Evolutionary conservation across 2,888 invertebrate species (phyloP).

Genomic region (Helleia helle): DNA sequence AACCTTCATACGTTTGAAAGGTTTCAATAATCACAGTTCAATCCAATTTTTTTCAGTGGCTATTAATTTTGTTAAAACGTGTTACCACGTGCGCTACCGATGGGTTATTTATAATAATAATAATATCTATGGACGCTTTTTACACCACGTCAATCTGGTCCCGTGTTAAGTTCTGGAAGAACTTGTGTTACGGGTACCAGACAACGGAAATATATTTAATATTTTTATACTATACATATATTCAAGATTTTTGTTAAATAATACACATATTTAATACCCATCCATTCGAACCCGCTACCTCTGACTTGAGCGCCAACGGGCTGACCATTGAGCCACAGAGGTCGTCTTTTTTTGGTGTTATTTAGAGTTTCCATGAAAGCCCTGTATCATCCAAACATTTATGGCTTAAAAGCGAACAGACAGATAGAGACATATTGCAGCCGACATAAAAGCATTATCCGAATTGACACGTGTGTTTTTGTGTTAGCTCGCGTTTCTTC

Average conservation of each 20-base stretch:
- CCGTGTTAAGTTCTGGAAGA: no score
- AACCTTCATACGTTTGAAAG: constrained; percentile 1
- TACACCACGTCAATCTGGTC: no score
- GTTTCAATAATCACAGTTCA: background rate
- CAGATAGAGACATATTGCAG: background rate
- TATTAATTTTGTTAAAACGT: constrained; percentile 4
- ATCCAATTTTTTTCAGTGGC: background rate
- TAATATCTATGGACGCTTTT: no score
- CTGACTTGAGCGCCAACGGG: no score
- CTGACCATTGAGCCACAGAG: no score
- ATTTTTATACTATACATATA: no score
- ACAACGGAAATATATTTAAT: no score
- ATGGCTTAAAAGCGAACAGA: background rate
- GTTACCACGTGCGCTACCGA: background rate
- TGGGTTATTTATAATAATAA: background rate
- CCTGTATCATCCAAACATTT: background rate
- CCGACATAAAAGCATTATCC: background rate
- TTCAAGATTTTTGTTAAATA: no score
- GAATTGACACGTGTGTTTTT: constrained; percentile 4
- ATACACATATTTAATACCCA: no score
- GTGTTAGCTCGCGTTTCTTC: constrained; percentile 2
- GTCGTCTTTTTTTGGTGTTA: no score
- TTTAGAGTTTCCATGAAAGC: background rate
- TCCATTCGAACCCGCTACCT: no score
- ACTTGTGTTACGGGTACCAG: no score